Conservation (phyloP, 2,888 invertebrate species). For the Argyresthia albistria region DNA sequence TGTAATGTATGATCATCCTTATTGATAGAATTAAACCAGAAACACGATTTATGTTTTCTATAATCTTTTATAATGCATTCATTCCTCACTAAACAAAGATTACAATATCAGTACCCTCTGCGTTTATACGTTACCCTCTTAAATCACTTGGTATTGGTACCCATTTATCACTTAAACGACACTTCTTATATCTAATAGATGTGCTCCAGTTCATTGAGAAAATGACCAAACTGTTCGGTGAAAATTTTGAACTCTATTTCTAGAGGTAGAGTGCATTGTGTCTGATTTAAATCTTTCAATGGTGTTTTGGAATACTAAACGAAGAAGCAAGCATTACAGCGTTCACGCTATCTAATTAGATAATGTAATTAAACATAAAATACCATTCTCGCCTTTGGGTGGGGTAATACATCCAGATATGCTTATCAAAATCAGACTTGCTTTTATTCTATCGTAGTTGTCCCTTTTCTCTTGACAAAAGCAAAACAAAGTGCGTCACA, state of each 20-base stretch:
- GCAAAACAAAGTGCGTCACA: constrained; percentile 9
- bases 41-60: constrained; percentile 17
- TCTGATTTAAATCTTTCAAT: constrained; percentile 14
- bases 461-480: constrained; percentile 11
- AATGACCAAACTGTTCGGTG: neutral
- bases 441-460: constrained; percentile 21
- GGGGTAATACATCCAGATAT: constrained; percentile 36
- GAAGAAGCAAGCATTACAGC: constrained; percentile 52
- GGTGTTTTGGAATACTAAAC: constrained; percentile 38
- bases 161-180: constrained; percentile 57
- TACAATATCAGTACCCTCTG: constrained; percentile 34
- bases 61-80: constrained; percentile 53
- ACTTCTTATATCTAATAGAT: constrained; percentile 35
- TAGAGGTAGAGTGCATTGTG: constrained; percentile 11
- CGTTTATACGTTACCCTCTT: constrained; percentile 49
- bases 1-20: no score
- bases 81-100: constrained; percentile 30
- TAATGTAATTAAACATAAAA: constrained; percentile 46
- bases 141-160: constrained; percentile 40
- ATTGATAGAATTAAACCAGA: neutral
- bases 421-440: constrained; percentile 28
- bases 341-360: constrained; percentile 59
- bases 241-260: constrained; percentile 17
- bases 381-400: constrained; percentile 55
- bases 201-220: constrained; percentile 18